These are phyloP conservation scores for Drosophila prosaltans DNA, from an alignment of 1,140 invertebrate genomes.

Conservation along the genomic window DNA sequence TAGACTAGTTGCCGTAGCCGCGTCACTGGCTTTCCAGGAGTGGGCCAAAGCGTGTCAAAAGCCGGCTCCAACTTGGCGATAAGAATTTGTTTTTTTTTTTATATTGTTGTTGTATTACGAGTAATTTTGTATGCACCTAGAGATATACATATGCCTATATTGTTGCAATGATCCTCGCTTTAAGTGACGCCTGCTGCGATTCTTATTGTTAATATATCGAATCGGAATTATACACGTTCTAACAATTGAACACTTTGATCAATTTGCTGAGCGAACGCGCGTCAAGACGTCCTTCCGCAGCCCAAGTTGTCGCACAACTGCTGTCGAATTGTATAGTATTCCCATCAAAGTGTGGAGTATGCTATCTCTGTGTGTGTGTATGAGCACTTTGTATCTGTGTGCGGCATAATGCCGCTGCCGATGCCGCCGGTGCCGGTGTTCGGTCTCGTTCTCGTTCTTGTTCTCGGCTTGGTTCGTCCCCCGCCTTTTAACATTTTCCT, in stretches of 20 bases:
- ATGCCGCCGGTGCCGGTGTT: constrained; percentile 59
- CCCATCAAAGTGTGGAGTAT: constrained; percentile 30
- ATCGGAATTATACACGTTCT: constrained; percentile 1
- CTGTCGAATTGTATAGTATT: constrained; percentile 63
- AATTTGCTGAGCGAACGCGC: constrained; percentile 59
- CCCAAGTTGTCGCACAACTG: constrained; percentile 81
- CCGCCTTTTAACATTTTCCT: constrained; percentile 30
- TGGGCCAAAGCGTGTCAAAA: constrained; percentile 48
- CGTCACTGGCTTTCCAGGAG: constrained; percentile 44
- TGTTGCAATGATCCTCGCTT: constrained; percentile 3
- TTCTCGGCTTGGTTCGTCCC: constrained; percentile 45
- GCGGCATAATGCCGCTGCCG: constrained; percentile 22
- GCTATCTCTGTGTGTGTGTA: constrained; percentile 27
- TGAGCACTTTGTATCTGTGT: background rate
- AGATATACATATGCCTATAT: background rate
- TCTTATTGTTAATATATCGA: constrained; percentile 1
- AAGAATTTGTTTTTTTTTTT: constrained; percentile 4
- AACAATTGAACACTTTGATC: constrained; percentile 15
- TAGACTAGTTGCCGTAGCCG: constrained; percentile 18
- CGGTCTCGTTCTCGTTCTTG: constrained; percentile 36
- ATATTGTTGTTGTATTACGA: background rate
- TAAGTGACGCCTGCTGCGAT: background rate
- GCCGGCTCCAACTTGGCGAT: constrained; percentile 23
- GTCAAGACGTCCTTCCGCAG: constrained; percentile 75
- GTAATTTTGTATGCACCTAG: background rate